Base-by-base conservation (phyloP, 2,797 vertebrate species). In the Crocidura indochinensis region DNA sequence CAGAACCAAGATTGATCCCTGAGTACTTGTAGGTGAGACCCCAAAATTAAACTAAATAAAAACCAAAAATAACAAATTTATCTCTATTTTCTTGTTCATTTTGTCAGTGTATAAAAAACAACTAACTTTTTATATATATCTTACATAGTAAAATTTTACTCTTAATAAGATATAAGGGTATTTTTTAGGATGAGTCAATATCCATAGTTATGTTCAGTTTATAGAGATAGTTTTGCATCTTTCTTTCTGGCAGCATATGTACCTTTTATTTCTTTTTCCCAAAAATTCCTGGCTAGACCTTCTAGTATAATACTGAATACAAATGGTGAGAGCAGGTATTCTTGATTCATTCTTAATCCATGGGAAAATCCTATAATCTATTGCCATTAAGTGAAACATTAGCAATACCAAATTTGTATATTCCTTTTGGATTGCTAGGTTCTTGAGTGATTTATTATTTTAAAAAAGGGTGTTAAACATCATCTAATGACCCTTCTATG, bases 311-410 rank as follows among this genome's bases (percentile, higher is more conserved):
- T 29, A 29, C 38, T 74, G 19, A 75, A 17, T 17, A 91, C 26
- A 89, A 81, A 91, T 72, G 31, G 44, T 64, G 26, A 90, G 47
- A 68, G 10, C 29, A 75, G 17, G 65, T 24, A 22, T 69, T 31
- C 12, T 85, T 77, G 12, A 49, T 60, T 94, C 84, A 2, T 91
- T 91, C 24, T 56, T 51, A 67, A 60, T 65, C 53, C 53, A 38
- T 46, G 15, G 47, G 22, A 4, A 92, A 87, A 84, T 31, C 65
- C 87, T 44, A 46, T n/a, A 26, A 3, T 27, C 19, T 72, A 60
- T 83, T 27, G 27, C 11, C 22, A 24, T n/a, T 80, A 68, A n/a
- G 2, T 46, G 3, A 76, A 4, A 31, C 47, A 38, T 31, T 31
- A 72, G 6, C 44, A 73, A 10, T 31, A 15, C 44, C 10, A 0